Evolutionary conservation across 2,888 invertebrate species (phyloP).

Genomic region (Spodoptera picta): DNA sequence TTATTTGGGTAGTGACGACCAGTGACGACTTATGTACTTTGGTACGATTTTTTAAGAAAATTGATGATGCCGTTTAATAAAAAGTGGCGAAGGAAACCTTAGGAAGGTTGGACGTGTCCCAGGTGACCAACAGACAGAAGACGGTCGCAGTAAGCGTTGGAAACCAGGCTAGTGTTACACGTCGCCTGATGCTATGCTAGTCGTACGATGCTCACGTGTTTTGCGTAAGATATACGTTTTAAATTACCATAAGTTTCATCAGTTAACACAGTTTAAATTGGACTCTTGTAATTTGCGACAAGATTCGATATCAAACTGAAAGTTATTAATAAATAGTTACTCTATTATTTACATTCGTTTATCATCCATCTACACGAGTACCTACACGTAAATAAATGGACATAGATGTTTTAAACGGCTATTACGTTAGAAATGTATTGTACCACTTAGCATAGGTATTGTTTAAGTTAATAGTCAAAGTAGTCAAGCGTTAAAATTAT

Average conservation of each 20-base stretch:
- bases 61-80: background rate
- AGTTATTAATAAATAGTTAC: background rate
- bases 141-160: background rate
- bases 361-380: too few species aligned
- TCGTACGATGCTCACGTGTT: conserved; percentile 22
- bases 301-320: background rate
- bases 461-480: too few species aligned
- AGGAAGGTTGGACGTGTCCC: conserved; percentile 4
- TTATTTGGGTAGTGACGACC: background rate
- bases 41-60: background rate
- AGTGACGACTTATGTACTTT: background rate
- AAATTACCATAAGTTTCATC: conserved; percentile 17
- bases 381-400: too few species aligned
- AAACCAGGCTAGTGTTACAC: conserved; percentile 36
- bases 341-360: too few species aligned
- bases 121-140: conserved; percentile 8
- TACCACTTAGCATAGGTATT: too few species aligned
- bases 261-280: conserved; percentile 8
- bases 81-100: conserved; percentile 8
- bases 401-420: too few species aligned
- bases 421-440: too few species aligned
- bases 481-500: too few species aligned
- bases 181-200: conserved; percentile 11
- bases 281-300: background rate
- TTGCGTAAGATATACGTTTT: conserved; percentile 10